Base-by-base conservation (phyloP, 2,888 invertebrate genomes). In the Sarcophaga variegata region DNA sequence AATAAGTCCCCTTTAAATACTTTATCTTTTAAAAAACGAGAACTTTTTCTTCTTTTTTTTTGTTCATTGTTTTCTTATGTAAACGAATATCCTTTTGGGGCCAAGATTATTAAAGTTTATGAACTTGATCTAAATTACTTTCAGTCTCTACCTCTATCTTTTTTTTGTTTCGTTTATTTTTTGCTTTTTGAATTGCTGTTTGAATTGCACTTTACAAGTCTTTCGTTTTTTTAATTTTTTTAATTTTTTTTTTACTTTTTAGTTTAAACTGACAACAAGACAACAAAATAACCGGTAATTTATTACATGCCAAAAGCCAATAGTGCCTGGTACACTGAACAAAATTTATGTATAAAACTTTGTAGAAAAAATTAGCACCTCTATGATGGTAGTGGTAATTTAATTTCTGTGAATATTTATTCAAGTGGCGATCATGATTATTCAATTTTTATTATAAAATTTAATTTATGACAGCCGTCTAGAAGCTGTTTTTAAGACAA, bases 201-300 rank as follows among this genome's bases (percentile, higher is more conserved):
- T 49, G 37, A 37, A 54, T 54, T 54, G 54, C 12, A 54, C 54
- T 54, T 37, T 37, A 37, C 37, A 37, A 37, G 10, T 37, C 37
- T 17, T 49, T 47, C 64, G 47, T 62, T 71, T 82, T 70, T 17
- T 22, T 22, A 1, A 1, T 22, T 22, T 25, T 71, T 2, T 27
- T 49, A 6, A 14, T 25, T 59, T 54, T 25, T 78, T 60, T 70
- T 64, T 6, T 67, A 20, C 54, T 17, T 67, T 49, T 70, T 64
- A 25, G 27, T 84, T 60, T 60, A 22, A 80, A 84, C 80, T 75
- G 84, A 80, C 80, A 84, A 74, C 37, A 37, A 37, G 54, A 54
- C 54, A 54, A 54, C 76, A 59, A 84, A 84, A 84, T 84, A 84
- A 81, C 84, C 80, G 80, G 84, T 84, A 80, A 84, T 84, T 84